Evolutionary conservation across 2,888 invertebrate species (phyloP).

Genomic region (Nemoura dubitans): DNA sequence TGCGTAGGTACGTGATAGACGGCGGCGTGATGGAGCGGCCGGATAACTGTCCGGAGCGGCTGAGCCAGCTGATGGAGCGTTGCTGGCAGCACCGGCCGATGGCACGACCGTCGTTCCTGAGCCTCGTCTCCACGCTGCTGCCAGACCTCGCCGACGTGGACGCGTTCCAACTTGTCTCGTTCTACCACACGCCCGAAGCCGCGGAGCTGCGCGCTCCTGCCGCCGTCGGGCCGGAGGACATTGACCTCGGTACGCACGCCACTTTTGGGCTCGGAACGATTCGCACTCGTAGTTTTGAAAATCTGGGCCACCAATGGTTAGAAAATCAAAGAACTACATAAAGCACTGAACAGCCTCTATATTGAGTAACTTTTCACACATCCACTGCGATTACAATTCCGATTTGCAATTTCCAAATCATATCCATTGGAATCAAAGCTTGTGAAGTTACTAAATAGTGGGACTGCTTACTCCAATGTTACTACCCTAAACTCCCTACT

Average conservation of each 20-base stretch:
- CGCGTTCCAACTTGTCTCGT: constrained; percentile 70
- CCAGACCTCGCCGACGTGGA: constrained; percentile 72
- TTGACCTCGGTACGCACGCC: constrained; percentile 54
- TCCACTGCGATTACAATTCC: too few relatives aligned
- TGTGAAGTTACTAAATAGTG: too few relatives aligned
- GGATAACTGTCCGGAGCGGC: constrained; percentile 91
- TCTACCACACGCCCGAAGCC: constrained; percentile 69
- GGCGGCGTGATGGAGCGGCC: constrained; percentile 95
- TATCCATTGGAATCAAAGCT: too few relatives aligned
- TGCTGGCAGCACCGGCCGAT: constrained; percentile 91
- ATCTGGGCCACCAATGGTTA: too few relatives aligned
- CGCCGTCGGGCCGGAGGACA: constrained; percentile 43
- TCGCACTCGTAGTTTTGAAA: too few relatives aligned
- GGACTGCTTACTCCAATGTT: too few relatives aligned
- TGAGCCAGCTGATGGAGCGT: constrained; percentile 89
- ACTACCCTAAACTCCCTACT: too few relatives aligned
- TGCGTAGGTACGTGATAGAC: constrained; percentile 80
- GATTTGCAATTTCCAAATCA: too few relatives aligned
- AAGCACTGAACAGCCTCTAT: too few relatives aligned
- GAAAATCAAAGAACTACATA: too few relatives aligned
- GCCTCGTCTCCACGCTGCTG: constrained; percentile 78
- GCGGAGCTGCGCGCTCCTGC: constrained; percentile 58
- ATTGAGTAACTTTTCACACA: too few relatives aligned
- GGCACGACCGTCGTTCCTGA: constrained; percentile 85
- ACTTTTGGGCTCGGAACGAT: too few relatives aligned